Evolutionary conservation across 2,888 invertebrate genomes (phyloP).

Genomic region (Diabrotica balteata): DNA sequence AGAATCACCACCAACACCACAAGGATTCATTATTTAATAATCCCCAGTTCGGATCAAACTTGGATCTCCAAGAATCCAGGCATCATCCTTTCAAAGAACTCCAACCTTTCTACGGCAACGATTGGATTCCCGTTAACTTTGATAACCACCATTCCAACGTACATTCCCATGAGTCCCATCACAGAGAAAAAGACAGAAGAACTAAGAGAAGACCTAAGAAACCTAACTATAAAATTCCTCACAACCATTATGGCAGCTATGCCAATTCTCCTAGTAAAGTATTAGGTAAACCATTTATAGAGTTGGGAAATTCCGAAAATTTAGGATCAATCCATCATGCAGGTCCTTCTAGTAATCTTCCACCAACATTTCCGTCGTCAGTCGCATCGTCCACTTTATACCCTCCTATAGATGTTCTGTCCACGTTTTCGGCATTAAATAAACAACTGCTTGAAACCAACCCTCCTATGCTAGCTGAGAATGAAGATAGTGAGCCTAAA

Average conservation of each 20-base stretch:
- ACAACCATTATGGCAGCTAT: too few relatives aligned
- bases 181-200: constrained; percentile 12
- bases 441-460: constrained; percentile 8
- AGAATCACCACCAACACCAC: constrained; percentile 1
- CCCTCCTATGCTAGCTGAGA: constrained; percentile 12
- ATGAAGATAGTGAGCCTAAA: constrained; percentile 6
- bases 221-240: too few relatives aligned
- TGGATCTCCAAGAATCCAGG: constrained; percentile 20
- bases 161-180: background rate
- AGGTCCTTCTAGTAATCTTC: too few relatives aligned
- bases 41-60: constrained; percentile 1
- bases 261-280: too few relatives aligned
- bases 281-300: too few relatives aligned
- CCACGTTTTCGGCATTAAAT: constrained; percentile 5
- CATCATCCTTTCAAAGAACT: constrained; percentile 10
- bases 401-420: constrained; percentile 6
- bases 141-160: constrained; percentile 2
- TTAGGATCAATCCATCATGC: too few relatives aligned
- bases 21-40: constrained; percentile 3
- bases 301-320: too few relatives aligned
- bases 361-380: background rate
- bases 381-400: constrained; percentile 16
- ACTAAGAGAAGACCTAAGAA: constrained; percentile 18
- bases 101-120: constrained; percentile 7
- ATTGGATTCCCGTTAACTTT: constrained; percentile 11